Percentiles rank a stretch among this genome's conserved stretches.
Evolutionary conservation across 1,140 invertebrate species (phyloP).

Genomic region (Penaeus chinensis): DNA sequence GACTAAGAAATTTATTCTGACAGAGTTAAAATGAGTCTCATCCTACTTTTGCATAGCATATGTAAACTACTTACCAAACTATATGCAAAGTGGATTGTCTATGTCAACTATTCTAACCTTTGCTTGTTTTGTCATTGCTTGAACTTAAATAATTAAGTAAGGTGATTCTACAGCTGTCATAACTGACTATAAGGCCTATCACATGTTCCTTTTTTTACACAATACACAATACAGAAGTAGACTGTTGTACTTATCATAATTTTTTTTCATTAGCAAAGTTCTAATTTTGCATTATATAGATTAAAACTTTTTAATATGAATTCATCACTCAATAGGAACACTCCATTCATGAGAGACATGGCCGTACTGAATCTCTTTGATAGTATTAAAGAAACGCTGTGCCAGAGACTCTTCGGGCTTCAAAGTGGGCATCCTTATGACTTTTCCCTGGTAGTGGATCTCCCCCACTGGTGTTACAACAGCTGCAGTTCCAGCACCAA

Average conservation of each 20-base stretch:
- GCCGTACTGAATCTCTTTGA: slow-evolving; percentile 90
- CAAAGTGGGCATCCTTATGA: slow-evolving; percentile 81
- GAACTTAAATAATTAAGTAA: too few relatives aligned
- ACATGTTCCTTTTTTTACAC: too few relatives aligned
- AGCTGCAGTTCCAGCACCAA: slow-evolving; percentile 94
- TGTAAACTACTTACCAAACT: too few relatives aligned
- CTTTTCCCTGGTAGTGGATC: slow-evolving; percentile 79
- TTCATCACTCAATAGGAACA: slow-evolving; percentile 66
- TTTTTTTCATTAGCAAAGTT: background rate
- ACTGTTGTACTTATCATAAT: background rate
- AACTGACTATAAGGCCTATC: too few relatives aligned
- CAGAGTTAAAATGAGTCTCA: too few relatives aligned
- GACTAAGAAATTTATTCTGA: too few relatives aligned
- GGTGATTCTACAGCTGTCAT: too few relatives aligned
- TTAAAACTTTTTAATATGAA: background rate
- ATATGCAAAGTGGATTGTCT: too few relatives aligned
- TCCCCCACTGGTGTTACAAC: slow-evolving; percentile 88
- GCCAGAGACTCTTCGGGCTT: slow-evolving; percentile 72
- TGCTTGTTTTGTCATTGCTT: too few relatives aligned
- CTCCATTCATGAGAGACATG: slow-evolving; percentile 81
- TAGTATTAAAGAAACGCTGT: slow-evolving; percentile 76
- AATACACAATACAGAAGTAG: too few relatives aligned
- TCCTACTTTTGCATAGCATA: too few relatives aligned
- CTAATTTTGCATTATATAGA: background rate
- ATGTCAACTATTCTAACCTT: too few relatives aligned